Conservation (phyloP, 2,888 invertebrate species). For the Phyto melanocephala region DNA sequence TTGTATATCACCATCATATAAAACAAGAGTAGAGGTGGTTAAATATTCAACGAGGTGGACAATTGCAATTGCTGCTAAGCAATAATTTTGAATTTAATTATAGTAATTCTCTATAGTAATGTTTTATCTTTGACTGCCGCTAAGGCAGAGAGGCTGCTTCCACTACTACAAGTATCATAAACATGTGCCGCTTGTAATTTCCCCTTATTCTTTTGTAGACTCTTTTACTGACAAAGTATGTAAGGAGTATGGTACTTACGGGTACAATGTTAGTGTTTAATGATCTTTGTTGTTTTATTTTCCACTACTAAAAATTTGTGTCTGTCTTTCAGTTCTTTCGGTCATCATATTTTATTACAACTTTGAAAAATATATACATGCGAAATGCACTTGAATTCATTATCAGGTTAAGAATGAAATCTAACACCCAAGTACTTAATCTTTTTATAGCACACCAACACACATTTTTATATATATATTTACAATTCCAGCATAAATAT, state of each 20-base stretch:
- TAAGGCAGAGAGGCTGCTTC: background rate
- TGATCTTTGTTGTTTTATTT: slow-evolving; percentile 21
- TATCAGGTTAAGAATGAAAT: slow-evolving; percentile 63
- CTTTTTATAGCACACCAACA: slow-evolving; percentile 44
- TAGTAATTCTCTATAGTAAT: slow-evolving; percentile 71
- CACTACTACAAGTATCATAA: background rate
- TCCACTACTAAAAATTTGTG: background rate
- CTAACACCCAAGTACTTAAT: slow-evolving; percentile 64
- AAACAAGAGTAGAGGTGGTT: slow-evolving; percentile 33
- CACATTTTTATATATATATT: background rate
- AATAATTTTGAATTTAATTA: slow-evolving; percentile 78
- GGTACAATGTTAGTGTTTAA: slow-evolving; percentile 33
- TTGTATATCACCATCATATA: background rate
- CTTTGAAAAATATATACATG: slow-evolving; percentile 41
- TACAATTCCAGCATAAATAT: background rate
- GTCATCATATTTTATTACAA: slow-evolving; percentile 11
- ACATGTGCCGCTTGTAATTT: background rate
- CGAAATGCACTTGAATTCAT: slow-evolving; percentile 64
- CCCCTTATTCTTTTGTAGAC: background rate
- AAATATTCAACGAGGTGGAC: slow-evolving; percentile 72
- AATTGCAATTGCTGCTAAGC: slow-evolving; percentile 76
- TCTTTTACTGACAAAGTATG: background rate
- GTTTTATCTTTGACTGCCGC: slow-evolving; percentile 55
- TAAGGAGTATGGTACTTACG: background rate
- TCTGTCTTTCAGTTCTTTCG: background rate